Base-by-base conservation (phyloP, 2,888 invertebrate genomes). In the Ennomos fuscantarius region DNA sequence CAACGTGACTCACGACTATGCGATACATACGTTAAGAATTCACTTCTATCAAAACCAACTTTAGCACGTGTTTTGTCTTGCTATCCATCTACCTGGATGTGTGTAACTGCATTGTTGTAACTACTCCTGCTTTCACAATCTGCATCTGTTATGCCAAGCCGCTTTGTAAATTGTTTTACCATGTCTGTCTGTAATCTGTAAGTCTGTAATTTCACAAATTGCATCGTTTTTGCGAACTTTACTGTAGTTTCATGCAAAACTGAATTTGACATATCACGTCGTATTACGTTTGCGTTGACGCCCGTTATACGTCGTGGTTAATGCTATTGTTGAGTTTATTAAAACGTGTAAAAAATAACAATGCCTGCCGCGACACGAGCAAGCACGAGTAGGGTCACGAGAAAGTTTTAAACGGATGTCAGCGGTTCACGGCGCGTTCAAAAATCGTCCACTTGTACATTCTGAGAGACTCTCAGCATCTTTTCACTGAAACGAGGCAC, bases 401-500 rank as follows among this genome's bases (percentile, higher is more conserved):
- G 84, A 83, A 84, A 82, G 81, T 80, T 71, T 52, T 59, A 65
- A 67, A 70, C 75, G 73, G 72, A 74, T 74, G 76, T 75, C 72
- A 72, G 65, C 68, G 57, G 70, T 74, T 69, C 70, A 62, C 57
- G 63, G 62, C 65, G 69, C 65, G 59, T 66, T 73, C 72, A 78
- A 81, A 84, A 82, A 81, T 80, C 67, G 74, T 77, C 74, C 78
- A 74, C 74, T 80, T 79, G 73, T 73, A 73, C 73, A 80, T 83
- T 54, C 65, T 33, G 63, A 52, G 52, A 56, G 62, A 58, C 62
- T 62, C 63, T 62, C 44, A 49, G 54, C 51, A 43, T 45, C 49
- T 60, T 47, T 8, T 44, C 44, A 48, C 52, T 63, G 57, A 62
- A 55, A 53, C 61, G 49, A 44, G 56, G 54, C 61, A 58, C 58